phyloP scores from a whole-genome alignment of 2,113 vertebrate species.

The Physeter macrocephalus region DNA sequence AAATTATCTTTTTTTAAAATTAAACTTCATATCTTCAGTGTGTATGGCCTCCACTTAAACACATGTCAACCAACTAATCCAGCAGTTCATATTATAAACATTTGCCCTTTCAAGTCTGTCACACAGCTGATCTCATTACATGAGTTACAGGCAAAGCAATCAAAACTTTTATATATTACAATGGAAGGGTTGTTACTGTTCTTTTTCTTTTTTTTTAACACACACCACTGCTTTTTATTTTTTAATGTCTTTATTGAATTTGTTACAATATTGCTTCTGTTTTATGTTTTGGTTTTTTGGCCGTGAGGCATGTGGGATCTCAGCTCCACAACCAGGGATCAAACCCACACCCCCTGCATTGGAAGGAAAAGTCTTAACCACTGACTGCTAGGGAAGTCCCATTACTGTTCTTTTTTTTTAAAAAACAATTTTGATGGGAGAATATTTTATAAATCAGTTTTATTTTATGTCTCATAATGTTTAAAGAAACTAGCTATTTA shows the following conservation, averaged over 20 bases:
- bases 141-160: not conserved
- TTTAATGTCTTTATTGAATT: too few species aligned
- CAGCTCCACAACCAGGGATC: too few species aligned
- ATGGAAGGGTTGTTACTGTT: not conserved
- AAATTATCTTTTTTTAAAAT: not conserved
- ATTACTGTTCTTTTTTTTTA: not conserved
- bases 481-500: slow-evolving; percentile 47
- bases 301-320: too few species aligned
- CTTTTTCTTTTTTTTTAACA: not conserved
- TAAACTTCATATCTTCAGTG: not conserved
- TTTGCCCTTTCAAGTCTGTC: not conserved
- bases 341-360: too few species aligned
- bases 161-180: not conserved
- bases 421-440: not conserved
- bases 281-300: too few species aligned
- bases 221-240: too few species aligned
- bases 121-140: not conserved
- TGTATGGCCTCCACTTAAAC: not conserved
- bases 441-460: slow-evolving; percentile 41
- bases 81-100: not conserved
- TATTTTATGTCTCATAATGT: slow-evolving; percentile 14
- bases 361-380: too few species aligned
- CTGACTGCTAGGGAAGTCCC: too few species aligned
- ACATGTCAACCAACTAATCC: not conserved
- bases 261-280: too few species aligned